Percentiles rank a stretch among this genome's conserved stretches.
phyloP scores from a whole-genome alignment of 1,140 invertebrate species.

The Hyles euphorbiae region DNA sequence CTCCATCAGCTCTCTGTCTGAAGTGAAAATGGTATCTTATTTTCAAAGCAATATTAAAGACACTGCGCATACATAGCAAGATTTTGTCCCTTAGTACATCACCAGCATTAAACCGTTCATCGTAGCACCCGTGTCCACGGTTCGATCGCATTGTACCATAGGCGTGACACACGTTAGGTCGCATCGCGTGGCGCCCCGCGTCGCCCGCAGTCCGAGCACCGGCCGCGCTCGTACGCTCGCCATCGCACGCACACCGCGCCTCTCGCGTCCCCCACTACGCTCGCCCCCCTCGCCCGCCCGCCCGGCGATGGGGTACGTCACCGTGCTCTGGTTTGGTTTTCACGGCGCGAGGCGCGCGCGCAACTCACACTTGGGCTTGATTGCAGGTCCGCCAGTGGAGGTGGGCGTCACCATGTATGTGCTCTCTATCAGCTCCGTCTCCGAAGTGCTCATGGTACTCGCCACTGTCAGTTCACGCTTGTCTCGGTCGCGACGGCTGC shows the following conservation, averaged over 20 bases:
- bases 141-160: conserved; percentile 45
- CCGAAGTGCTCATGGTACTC: conserved; percentile 96
- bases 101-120: conserved; percentile 72
- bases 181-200: conserved; percentile 12
- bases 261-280: conserved; percentile 37
- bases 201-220: neutral
- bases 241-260: conserved; percentile 38
- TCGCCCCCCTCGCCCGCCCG: conserved; percentile 23
- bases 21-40: conserved; percentile 97
- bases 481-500: conserved; percentile 40
- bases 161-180: conserved; percentile 1
- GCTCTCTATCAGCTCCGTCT: conserved; percentile 97
- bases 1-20: conserved; percentile 98
- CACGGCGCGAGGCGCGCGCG: conserved; percentile 62
- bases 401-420: conserved; percentile 98
- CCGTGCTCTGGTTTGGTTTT: conserved; percentile 73
- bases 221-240: conserved; percentile 13
- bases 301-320: conserved; percentile 66
- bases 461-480: conserved; percentile 49
- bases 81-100: conserved; percentile 66
- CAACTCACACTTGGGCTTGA: conserved; percentile 64
- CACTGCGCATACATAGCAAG: conserved; percentile 71
- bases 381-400: conserved; percentile 94
- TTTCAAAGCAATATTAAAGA: conserved; percentile 76
- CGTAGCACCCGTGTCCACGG: conserved; percentile 73